phyloP scores from a whole-genome alignment of 35 echinoderm and acorn worm genomes.

The Acanthaster planci region DNA sequence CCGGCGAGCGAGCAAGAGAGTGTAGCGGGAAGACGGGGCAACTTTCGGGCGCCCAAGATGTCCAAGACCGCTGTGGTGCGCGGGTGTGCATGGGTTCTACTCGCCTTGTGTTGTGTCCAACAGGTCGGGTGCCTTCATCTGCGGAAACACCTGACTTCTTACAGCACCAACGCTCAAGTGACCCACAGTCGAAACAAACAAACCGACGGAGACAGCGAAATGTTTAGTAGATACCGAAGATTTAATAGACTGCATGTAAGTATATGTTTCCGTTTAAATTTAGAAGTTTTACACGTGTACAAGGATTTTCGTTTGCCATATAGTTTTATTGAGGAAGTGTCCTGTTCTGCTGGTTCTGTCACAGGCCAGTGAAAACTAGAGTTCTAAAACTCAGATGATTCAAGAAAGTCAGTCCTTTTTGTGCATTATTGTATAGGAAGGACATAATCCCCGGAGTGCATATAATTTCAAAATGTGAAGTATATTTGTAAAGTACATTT shows the following conservation, averaged over 20 bases:
- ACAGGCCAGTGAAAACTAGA: background rate
- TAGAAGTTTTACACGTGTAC: background rate
- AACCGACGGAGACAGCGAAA: background rate
- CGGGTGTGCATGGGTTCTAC: background rate
- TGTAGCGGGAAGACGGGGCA: background rate
- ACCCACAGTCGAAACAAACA: background rate
- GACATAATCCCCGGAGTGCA: too few species aligned
- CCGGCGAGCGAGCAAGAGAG: background rate
- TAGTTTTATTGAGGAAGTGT: background rate
- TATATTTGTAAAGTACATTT: too few species aligned
- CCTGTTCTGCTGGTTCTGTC: background rate
- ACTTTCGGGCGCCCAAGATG: background rate
- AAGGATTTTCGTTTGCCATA: background rate
- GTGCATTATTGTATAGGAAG: background rate
- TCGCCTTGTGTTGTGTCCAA: conserved; percentile 5
- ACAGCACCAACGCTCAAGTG: background rate
- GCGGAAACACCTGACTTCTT: background rate
- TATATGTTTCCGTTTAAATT: background rate
- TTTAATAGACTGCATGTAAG: conserved; percentile 17
- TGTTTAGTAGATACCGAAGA: conserved; percentile 13
- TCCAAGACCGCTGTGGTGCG: background rate
- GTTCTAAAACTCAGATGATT: background rate
- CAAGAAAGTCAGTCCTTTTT: background rate
- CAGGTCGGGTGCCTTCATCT: background rate
- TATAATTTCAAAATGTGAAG: too few species aligned